A percentile compares a stretch with the other conserved stretches of the same genome.
These are phyloP conservation scores for Coracopsis vasa DNA, from an alignment of 2,113 vertebrate species.

Conservation along the genomic window DNA sequence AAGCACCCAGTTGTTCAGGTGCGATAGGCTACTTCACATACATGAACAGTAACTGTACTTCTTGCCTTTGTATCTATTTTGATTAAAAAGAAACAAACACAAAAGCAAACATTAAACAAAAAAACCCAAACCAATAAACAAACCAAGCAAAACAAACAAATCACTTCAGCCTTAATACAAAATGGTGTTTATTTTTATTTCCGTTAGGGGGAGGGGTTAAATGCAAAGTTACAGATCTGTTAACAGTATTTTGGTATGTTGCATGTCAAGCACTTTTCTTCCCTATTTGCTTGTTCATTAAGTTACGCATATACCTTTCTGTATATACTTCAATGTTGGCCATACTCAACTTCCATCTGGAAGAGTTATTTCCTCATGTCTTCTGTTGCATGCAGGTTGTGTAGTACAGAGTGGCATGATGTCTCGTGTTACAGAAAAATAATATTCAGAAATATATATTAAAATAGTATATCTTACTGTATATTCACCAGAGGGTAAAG, in stretches of 20 bases:
- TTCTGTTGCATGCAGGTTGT: background rate
- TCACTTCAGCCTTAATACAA: background rate
- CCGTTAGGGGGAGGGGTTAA: background rate
- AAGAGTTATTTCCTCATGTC: background rate
- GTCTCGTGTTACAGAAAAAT: background rate
- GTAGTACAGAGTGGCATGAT: background rate
- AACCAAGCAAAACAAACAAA: background rate
- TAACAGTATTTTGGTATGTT: background rate
- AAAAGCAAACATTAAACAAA: background rate
- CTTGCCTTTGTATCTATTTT: background rate
- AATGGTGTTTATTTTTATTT: background rate
- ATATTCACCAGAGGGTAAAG: background rate
- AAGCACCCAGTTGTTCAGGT: background rate
- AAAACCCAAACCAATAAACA: background rate
- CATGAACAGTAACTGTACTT: background rate
- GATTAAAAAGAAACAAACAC: background rate
- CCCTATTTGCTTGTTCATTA: background rate
- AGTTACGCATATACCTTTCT: fast-evolving
- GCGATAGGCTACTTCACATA: background rate
- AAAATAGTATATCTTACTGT: background rate
- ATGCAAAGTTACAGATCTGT: background rate
- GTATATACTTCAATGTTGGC: background rate
- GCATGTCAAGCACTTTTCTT: background rate
- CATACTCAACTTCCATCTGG: background rate
- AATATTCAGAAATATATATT: background rate